Percentiles rank a stretch among this genome's conserved stretches.
These are phyloP conservation scores for Apotomis betuletana DNA, from an alignment of 2,888 invertebrate genomes.

Conservation along the genomic window DNA sequence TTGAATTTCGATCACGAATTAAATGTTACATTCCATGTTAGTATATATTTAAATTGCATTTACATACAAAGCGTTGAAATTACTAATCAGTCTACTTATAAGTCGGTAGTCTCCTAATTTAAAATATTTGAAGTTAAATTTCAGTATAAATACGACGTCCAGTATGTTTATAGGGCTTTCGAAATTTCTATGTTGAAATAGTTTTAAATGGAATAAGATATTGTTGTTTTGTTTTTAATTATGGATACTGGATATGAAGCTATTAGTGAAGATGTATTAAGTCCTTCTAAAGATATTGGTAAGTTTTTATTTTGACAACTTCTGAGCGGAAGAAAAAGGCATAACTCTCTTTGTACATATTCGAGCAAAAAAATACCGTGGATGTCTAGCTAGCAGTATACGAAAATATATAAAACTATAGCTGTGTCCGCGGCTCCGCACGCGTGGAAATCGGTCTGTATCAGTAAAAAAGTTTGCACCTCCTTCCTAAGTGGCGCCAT, in stretches of 20 bases:
- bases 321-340: no score
- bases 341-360: no score
- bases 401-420: no score
- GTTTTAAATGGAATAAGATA: neutral
- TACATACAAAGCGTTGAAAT: slow-evolving; percentile 35
- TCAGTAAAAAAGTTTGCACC: no score
- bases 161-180: slow-evolving; percentile 26
- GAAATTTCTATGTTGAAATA: slow-evolving; percentile 28
- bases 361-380: no score
- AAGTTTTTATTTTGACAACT: slow-evolving; percentile 4
- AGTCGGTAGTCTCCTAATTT: neutral
- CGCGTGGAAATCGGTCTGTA: no score
- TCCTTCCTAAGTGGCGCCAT: no score
- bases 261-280: slow-evolving; percentile 11
- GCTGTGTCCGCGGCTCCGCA: no score
- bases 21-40: no score
- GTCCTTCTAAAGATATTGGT: slow-evolving; percentile 13
- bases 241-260: slow-evolving; percentile 27
- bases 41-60: slow-evolving; percentile 20
- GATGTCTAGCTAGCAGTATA: no score
- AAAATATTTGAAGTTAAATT: slow-evolving; percentile 12
- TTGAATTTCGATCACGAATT: neutral
- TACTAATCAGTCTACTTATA: slow-evolving; percentile 27
- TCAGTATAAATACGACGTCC: slow-evolving; percentile 1
- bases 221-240: neutral